Percentiles rank a stretch among this genome's conserved stretches.
Conservation (phyloP, 2,888 invertebrate species). For the Xanthorhoe designata region DNA sequence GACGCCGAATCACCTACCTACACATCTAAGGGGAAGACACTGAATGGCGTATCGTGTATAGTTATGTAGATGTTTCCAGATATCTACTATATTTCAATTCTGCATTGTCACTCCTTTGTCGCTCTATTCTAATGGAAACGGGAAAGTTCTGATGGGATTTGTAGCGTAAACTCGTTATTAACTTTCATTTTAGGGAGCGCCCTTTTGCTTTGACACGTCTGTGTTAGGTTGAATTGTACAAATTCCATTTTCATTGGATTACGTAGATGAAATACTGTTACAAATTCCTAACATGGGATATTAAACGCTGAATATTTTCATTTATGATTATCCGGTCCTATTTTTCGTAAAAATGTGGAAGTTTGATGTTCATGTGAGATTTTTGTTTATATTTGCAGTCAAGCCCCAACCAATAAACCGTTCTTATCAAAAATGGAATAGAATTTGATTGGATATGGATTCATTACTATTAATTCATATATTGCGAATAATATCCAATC, state of each 20-base stretch:
- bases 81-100: slow-evolving; percentile 29
- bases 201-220: slow-evolving; percentile 24
- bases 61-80: slow-evolving; percentile 8
- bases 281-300: not conserved
- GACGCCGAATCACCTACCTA: slow-evolving; percentile 29
- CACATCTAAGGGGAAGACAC: slow-evolving; percentile 15
- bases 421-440: no score
- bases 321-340: not conserved
- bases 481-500: no score
- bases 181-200: slow-evolving; percentile 42
- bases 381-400: no score
- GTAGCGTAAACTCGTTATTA: slow-evolving; percentile 44
- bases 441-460: no score
- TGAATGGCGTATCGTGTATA: slow-evolving; percentile 12
- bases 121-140: slow-evolving; percentile 46
- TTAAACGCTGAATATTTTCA: not conserved
- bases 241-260: slow-evolving; percentile 15
- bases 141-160: slow-evolving; percentile 46
- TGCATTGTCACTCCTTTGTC: slow-evolving; percentile 44
- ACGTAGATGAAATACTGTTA: slow-evolving; percentile 5
- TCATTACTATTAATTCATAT: no score
- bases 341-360: no score
- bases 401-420: no score
- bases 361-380: no score
- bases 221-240: slow-evolving; percentile 10